These are phyloP conservation scores for Thamnophis elegans DNA, from an alignment of 2,797 vertebrate genomes.

Conservation along the genomic window DNA sequence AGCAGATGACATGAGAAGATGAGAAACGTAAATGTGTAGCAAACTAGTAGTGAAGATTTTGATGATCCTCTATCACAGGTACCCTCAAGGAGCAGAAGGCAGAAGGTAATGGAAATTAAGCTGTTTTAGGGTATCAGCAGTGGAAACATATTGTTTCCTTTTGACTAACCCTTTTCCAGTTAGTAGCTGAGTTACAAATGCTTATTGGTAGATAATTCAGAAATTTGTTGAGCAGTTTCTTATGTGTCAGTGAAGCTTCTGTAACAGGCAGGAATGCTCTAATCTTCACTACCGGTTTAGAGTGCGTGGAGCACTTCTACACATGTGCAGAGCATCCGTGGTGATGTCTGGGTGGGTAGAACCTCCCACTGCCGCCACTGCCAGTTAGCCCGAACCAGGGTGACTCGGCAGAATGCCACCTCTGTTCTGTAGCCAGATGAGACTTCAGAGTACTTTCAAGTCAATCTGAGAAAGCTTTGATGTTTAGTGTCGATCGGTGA, in stretches of 20 bases:
- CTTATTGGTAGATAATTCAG: not conserved
- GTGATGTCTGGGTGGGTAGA: no score
- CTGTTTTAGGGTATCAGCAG: not conserved
- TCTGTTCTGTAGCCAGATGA: not conserved
- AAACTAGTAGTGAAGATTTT: not conserved
- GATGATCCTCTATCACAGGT: not conserved
- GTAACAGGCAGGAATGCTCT: no score
- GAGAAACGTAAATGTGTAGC: not conserved
- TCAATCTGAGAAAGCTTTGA: not conserved
- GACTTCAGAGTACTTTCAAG: not conserved
- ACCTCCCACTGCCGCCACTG: no score
- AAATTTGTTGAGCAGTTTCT: not conserved
- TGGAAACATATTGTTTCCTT: not conserved
- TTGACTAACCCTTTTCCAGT: not conserved
- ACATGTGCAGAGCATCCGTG: no score
- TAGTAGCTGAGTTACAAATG: not conserved
- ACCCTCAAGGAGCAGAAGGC: not conserved
- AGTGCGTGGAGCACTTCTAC: no score
- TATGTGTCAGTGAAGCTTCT: not conserved
- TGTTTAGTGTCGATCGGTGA: not conserved
- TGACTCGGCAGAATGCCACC: no score
- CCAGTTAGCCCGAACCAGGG: no score
- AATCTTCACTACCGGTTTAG: no score
- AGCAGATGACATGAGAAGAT: not conserved
- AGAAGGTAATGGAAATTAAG: not conserved